Evolutionary conservation across 2,797 vertebrate species (phyloP).

Genomic region (Rhinogobio ventralis): DNA sequence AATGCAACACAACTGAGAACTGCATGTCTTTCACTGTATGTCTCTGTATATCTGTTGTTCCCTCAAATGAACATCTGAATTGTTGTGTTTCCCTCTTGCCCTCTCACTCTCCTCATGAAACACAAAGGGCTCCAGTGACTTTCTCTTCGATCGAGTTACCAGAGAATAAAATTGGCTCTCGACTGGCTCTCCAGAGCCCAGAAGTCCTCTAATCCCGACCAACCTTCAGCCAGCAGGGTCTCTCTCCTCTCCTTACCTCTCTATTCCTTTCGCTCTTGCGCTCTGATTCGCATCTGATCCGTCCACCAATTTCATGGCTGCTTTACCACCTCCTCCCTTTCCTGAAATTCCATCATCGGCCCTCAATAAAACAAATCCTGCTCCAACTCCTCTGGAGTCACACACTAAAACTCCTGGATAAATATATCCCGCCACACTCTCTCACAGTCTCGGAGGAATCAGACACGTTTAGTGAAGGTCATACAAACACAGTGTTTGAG

Average conservation of each 20-base stretch:
- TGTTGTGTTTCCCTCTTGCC: constrained; percentile 77
- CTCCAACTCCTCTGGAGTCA: constrained; percentile 70
- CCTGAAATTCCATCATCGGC: constrained; percentile 77
- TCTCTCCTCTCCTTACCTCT: constrained; percentile 42
- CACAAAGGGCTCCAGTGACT: constrained; percentile 82
- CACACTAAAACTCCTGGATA: constrained; percentile 40
- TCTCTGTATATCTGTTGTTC: constrained; percentile 51
- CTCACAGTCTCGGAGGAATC: constrained; percentile 30
- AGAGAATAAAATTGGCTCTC: constrained; percentile 87
- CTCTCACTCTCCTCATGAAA: constrained; percentile 66
- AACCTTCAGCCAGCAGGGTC: constrained; percentile 54
- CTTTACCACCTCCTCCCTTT: constrained; percentile 80
- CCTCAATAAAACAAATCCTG: constrained; percentile 81
- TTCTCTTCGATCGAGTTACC: constrained; percentile 87
- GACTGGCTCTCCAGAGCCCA: constrained; percentile 78
- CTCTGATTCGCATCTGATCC: constrained; percentile 82
- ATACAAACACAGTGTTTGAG: constrained; percentile 8
- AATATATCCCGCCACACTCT: constrained; percentile 26
- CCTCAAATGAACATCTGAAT: constrained; percentile 76
- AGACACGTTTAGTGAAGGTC: constrained; percentile 15
- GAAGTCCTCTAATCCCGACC: constrained; percentile 77
- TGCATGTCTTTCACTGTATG: constrained; percentile 49
- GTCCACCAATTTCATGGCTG: constrained; percentile 85
- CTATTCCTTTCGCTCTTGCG: constrained; percentile 60
- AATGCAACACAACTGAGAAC: neutral